Evolutionary conservation across 2,888 invertebrate species (phyloP).

Genomic region (Dicycla oo): DNA sequence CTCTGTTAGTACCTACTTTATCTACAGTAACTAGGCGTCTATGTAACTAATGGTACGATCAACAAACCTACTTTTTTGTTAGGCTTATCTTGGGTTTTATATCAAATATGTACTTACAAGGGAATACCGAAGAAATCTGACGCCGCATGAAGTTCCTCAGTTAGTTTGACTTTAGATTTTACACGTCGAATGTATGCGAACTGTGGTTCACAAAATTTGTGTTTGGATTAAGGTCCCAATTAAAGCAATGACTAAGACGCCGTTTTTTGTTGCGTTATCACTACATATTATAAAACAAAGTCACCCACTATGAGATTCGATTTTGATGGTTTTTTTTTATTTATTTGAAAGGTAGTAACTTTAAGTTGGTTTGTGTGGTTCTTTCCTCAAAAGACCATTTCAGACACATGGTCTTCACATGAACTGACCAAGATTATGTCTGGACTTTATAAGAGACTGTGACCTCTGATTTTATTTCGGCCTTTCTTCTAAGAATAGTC

Average conservation of each 20-base stretch:
- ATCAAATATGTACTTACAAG: slow-evolving; percentile 51
- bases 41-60: slow-evolving; percentile 53
- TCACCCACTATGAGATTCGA: too few species aligned
- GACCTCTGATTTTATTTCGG: too few species aligned
- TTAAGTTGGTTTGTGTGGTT: too few species aligned
- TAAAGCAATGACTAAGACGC: not conserved
- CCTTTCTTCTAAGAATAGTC: too few species aligned
- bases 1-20: slow-evolving; percentile 41
- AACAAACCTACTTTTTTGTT: slow-evolving; percentile 61
- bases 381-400: too few species aligned
- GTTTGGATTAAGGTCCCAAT: not conserved
- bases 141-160: not conserved
- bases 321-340: too few species aligned
- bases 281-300: too few species aligned
- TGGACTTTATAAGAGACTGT: too few species aligned
- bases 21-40: slow-evolving; percentile 44
- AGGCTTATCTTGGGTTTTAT: slow-evolving; percentile 58
- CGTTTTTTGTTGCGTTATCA: not conserved
- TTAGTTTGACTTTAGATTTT: slow-evolving; percentile 1
- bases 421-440: too few species aligned
- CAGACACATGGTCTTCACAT: too few species aligned
- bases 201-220: slow-evolving; percentile 4
- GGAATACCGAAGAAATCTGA: slow-evolving; percentile 32
- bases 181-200: not conserved
- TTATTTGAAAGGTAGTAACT: too few species aligned